Evolutionary conservation across 2,113 vertebrate genomes (phyloP).

Genomic region (Hyperopisus bebe): DNA sequence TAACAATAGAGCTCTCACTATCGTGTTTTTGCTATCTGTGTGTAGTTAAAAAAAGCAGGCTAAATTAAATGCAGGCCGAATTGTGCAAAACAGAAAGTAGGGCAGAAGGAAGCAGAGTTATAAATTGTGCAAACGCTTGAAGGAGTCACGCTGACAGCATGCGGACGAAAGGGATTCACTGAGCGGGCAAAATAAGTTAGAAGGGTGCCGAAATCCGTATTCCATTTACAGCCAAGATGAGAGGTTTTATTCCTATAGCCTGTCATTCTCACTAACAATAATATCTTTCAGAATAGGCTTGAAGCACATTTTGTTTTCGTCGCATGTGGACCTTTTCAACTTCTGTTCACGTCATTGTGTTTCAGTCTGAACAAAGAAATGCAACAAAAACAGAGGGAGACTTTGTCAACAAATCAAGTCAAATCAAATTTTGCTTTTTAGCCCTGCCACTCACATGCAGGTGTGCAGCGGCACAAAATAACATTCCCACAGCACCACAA

Average conservation of each 20-base stretch:
- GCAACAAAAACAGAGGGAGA: neutral
- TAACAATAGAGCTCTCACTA: neutral
- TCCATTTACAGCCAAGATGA: neutral
- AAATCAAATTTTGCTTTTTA: neutral
- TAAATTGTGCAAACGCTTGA: neutral
- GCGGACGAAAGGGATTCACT: slow-evolving; percentile 8
- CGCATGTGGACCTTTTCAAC: neutral
- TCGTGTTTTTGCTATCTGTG: neutral
- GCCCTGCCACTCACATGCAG: neutral
- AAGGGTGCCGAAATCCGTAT: neutral
- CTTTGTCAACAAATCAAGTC: neutral
- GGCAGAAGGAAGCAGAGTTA: slow-evolving; percentile 28
- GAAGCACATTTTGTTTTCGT: neutral
- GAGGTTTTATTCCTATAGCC: neutral
- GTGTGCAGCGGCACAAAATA: neutral
- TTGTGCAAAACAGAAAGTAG: slow-evolving; percentile 25
- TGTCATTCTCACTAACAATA: neutral
- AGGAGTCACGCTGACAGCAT: neutral
- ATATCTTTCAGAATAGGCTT: neutral
- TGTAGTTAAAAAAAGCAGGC: neutral
- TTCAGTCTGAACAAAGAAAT: neutral
- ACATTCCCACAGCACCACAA: neutral
- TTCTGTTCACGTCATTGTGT: neutral
- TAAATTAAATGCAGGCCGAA: neutral
- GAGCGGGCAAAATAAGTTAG: neutral